Conservation (phyloP, 1,140 invertebrate species). For the Hylaeus volcanicus region DNA sequence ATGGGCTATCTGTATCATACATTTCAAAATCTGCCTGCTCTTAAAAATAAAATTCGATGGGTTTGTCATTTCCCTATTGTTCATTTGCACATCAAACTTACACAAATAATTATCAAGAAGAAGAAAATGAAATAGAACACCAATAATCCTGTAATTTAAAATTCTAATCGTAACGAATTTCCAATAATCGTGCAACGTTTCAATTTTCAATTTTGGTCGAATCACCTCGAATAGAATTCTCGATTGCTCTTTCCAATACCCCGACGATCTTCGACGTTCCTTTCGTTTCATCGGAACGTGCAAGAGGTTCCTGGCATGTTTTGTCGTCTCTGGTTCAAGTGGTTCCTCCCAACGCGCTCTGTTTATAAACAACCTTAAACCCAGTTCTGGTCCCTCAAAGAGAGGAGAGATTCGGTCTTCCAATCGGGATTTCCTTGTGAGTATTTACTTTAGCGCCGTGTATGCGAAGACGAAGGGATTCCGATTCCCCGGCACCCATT, state of each 20-base stretch:
- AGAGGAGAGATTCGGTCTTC: background rate
- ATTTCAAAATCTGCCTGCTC: too few species aligned
- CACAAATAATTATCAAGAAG: too few species aligned
- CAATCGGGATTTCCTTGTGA: conserved; percentile 7
- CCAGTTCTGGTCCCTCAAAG: background rate
- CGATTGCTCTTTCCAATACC: background rate
- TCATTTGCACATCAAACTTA: too few species aligned
- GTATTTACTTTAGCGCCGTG: conserved; percentile 12
- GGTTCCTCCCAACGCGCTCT: background rate
- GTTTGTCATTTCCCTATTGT: too few species aligned
- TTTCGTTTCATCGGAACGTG: background rate
- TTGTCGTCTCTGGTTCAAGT: background rate
- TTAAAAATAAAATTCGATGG: too few species aligned
- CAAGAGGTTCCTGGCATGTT: background rate
- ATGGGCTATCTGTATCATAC: too few species aligned
- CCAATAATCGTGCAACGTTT: background rate
- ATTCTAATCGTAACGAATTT: too few species aligned
- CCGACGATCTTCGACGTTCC: background rate
- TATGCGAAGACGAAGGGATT: background rate
- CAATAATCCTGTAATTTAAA: too few species aligned
- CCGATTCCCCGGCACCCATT: background rate
- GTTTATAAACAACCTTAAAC: conserved; percentile 39
- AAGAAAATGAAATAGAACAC: too few species aligned
- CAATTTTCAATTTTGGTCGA: background rate
- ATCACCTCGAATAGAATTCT: background rate